These are phyloP conservation scores for Matsumyia berberina DNA, from an alignment of 2,888 invertebrate genomes.

Conservation along the genomic window DNA sequence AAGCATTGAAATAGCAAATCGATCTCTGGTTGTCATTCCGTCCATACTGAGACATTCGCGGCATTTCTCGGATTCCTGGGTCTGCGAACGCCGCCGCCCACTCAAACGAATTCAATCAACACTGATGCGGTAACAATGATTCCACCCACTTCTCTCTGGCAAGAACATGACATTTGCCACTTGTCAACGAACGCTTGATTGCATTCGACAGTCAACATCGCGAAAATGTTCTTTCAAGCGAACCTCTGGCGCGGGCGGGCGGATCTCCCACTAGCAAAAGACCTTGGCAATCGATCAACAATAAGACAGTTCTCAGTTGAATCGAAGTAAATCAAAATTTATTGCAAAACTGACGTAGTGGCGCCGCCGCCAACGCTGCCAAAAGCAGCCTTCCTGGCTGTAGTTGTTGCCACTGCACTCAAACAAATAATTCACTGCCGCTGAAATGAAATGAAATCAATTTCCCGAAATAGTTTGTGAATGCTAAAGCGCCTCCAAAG, in stretches of 20 bases:
- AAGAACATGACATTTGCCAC: conserved; percentile 52
- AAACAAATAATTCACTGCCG: conserved; percentile 59
- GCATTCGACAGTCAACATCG: conserved; percentile 51
- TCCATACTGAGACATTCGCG: conserved; percentile 44
- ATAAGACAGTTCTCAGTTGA: conserved; percentile 28
- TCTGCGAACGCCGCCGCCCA: conserved; percentile 5
- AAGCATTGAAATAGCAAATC: conserved; percentile 31
- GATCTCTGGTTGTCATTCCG: conserved; percentile 41
- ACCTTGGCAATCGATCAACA: conserved; percentile 73
- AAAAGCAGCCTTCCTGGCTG: conserved; percentile 48
- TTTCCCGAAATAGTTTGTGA: conserved; percentile 58
- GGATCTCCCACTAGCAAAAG: conserved; percentile 11
- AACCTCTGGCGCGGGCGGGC: conserved; percentile 28
- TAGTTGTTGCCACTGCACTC: conserved; percentile 32
- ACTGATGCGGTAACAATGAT: conserved; percentile 46
- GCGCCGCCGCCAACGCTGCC: conserved; percentile 58
- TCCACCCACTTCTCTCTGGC: conserved; percentile 23
- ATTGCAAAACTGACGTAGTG: conserved; percentile 71
- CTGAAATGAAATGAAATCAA: conserved; percentile 59
- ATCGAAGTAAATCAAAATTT: conserved; percentile 65
- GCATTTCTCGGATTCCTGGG: conserved; percentile 52
- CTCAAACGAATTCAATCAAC: conserved; percentile 63
- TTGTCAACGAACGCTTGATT: conserved; percentile 63
- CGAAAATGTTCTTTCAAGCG: conserved; percentile 31
- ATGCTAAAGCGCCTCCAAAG: conserved; percentile 23